Conservation (phyloP, 30 jellyfish, hydroid and myxozoan genomes). For the Pelagia noctiluca region DNA sequence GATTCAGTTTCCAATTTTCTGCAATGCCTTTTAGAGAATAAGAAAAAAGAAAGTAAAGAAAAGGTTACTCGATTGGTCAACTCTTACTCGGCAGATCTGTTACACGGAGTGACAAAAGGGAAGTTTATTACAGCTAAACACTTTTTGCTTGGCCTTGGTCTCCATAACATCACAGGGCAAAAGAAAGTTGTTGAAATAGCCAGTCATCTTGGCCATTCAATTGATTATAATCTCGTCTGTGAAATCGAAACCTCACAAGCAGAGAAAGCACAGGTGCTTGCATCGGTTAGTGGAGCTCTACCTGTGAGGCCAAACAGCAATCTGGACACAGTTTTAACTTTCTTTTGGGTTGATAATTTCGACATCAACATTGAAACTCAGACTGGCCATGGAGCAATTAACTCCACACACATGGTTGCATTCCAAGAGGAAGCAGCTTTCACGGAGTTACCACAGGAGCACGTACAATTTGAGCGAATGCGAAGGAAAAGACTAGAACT, state of each 20-base stretch:
- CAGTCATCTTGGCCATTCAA: constrained; percentile 52
- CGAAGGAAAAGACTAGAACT: constrained; percentile 6
- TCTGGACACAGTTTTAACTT: no score
- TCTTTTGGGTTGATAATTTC: no score
- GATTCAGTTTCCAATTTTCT: neutral
- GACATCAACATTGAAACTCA: no score
- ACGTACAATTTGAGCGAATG: constrained; percentile 15
- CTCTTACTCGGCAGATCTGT: neutral
- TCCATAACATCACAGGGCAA: constrained; percentile 21
- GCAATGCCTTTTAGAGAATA: constrained; percentile 12
- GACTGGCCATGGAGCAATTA: no score
- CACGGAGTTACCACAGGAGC: neutral
- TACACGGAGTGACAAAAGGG: constrained; percentile 12
- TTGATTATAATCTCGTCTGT: constrained; percentile 36
- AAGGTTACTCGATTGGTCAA: neutral
- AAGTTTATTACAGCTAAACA: neutral
- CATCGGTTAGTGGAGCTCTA: constrained; percentile 21
- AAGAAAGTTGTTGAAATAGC: constrained; percentile 15
- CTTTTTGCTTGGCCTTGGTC: neutral
- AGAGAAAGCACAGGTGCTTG: constrained; percentile 41
- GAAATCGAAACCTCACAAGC: constrained; percentile 60
- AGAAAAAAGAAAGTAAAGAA: neutral
- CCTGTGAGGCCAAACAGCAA: constrained; percentile 28
- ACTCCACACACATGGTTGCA: no score
- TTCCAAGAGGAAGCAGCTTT: constrained; percentile 27